Conservation (phyloP, 2,888 invertebrate genomes). For the Aspidapion aeneum region DNA sequence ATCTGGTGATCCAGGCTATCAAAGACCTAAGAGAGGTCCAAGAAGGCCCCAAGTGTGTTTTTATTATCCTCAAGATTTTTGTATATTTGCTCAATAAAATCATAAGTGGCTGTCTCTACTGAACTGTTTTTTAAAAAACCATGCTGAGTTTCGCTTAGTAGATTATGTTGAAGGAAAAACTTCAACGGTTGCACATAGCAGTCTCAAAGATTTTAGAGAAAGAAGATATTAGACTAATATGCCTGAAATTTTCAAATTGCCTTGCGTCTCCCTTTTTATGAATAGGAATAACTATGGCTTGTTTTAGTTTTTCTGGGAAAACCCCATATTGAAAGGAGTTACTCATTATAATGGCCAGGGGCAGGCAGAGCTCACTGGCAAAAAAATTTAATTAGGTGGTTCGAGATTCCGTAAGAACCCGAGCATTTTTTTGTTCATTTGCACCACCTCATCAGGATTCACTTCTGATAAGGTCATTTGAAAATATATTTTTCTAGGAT, state of each 20-base stretch:
- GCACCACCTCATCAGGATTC: neutral
- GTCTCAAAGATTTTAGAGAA: conserved; percentile 2
- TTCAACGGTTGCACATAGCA: neutral
- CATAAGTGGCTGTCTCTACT: neutral
- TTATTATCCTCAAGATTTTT: neutral
- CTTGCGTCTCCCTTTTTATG: neutral
- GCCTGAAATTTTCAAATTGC: neutral
- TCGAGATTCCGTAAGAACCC: neutral
- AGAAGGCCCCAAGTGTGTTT: neutral
- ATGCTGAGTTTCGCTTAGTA: neutral
- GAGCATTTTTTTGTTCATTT: neutral
- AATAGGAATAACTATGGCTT: neutral
- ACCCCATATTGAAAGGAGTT: neutral
- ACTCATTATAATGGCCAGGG: neutral
- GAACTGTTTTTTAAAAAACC: neutral
- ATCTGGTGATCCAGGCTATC: neutral
- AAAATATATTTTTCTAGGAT: neutral
- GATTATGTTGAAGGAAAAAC: neutral
- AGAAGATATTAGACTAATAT: neutral
- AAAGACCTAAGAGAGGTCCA: neutral
- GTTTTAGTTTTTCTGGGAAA: neutral
- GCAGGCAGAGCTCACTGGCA: neutral
- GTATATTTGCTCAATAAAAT: neutral
- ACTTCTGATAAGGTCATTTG: neutral
- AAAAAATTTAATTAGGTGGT: neutral